A percentile compares a stretch with the other conserved stretches of the same genome.
Evolutionary conservation across 1,140 invertebrate species (phyloP).

Genomic region (Glossosoma conforme): DNA sequence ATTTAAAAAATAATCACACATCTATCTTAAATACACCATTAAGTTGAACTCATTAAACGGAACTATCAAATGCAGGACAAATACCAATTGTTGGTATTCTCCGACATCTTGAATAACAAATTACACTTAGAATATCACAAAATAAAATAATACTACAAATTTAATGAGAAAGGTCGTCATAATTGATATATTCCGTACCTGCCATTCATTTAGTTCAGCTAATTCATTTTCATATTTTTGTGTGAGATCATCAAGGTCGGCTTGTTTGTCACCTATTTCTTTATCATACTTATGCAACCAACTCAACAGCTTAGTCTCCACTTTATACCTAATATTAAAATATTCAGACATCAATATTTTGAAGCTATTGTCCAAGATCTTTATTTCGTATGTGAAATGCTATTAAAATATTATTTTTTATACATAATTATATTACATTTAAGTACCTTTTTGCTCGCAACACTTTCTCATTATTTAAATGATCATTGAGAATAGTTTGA

Average conservation of each 20-base stretch:
- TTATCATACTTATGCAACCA: slow-evolving; percentile 49
- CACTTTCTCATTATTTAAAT: slow-evolving; percentile 45
- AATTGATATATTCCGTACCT: slow-evolving; percentile 34
- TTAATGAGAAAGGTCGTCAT: background rate
- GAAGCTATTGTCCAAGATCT: too few species aligned
- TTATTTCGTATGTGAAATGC: too few species aligned
- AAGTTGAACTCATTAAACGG: too few species aligned
- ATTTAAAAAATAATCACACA: too few species aligned
- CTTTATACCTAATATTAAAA: slow-evolving; percentile 40
- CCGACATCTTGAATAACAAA: background rate
- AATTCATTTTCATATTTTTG: slow-evolving; percentile 44
- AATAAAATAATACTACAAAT: background rate
- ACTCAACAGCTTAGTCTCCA: slow-evolving; percentile 44
- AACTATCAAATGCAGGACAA: too few species aligned
- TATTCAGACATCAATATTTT: too few species aligned
- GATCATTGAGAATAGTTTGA: slow-evolving; percentile 35
- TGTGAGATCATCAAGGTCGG: slow-evolving; percentile 43
- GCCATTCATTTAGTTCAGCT: slow-evolving; percentile 38
- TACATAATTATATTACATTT: background rate
- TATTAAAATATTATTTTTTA: background rate
- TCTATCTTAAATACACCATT: too few species aligned
- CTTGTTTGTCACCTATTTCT: slow-evolving; percentile 48
- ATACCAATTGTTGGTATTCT: background rate
- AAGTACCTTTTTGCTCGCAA: slow-evolving; percentile 40
- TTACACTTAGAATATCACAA: background rate